Percentiles rank a stretch among this genome's conserved stretches.
phyloP scores from a whole-genome alignment of 2,797 vertebrate species.

The Typhlichthys eigenmanni region DNA sequence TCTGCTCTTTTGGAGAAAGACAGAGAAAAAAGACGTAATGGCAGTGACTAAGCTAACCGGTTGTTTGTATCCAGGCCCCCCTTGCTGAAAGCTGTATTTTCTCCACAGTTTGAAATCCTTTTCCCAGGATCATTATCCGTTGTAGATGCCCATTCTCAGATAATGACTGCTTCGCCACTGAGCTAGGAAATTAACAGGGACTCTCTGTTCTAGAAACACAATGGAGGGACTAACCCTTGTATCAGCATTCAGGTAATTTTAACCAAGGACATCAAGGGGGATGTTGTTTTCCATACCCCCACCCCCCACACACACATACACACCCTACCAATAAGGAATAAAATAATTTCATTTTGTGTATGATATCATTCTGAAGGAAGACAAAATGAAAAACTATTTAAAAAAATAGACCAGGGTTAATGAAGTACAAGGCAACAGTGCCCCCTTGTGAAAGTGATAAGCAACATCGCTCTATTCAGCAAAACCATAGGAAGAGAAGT shows the following conservation, averaged over 20 bases:
- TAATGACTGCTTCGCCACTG: conserved; percentile 76
- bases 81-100: conserved; percentile 70
- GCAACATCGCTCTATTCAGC: conserved; percentile 33
- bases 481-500: conserved; percentile 21
- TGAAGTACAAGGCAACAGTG: conserved; percentile 74
- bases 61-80: conserved; percentile 58
- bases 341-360: conserved; percentile 69
- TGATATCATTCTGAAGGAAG: conserved; percentile 64
- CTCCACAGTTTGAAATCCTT: conserved; percentile 73
- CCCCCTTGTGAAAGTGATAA: conserved; percentile 69
- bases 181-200: conserved; percentile 76
- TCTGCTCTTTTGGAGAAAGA: conserved; percentile 43
- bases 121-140: conserved; percentile 76
- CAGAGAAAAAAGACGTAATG: conserved; percentile 50
- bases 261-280: conserved; percentile 53
- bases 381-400: conserved; percentile 41
- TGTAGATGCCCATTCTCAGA: conserved; percentile 78
- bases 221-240: conserved; percentile 64
- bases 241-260: conserved; percentile 68
- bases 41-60: conserved; percentile 57
- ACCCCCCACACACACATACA: conserved; percentile 13
- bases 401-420: conserved; percentile 22
- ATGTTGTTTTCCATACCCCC: conserved; percentile 58
- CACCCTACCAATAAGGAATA: conserved; percentile 62
- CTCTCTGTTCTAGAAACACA: conserved; percentile 65